Evolutionary conservation across 2,888 invertebrate species (phyloP).

Genomic region (Melanchra persicariae): DNA sequence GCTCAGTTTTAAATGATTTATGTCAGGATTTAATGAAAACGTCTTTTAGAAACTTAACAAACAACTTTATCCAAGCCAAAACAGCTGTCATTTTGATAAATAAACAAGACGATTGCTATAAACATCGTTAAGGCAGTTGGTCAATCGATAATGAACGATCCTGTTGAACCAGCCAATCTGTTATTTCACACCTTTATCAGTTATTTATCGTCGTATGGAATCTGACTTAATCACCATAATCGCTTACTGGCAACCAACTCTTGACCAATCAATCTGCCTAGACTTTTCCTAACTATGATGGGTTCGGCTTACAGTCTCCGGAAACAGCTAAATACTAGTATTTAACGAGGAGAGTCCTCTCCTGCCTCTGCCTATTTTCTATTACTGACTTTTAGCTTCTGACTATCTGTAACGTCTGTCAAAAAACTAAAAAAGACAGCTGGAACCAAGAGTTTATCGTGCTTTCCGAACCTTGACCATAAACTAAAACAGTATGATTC

Average conservation of each 20-base stretch:
- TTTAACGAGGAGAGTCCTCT: not conserved
- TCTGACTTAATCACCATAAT: conserved; percentile 13
- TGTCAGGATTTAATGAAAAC: not conserved
- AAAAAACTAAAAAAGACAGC: not conserved
- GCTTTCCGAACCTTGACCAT: conserved; percentile 47
- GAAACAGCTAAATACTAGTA: not conserved
- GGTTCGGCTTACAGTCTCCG: not conserved
- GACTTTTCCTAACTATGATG: not conserved
- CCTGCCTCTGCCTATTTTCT: not conserved
- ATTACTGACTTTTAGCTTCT: too few species aligned
- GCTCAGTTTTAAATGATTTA: not conserved
- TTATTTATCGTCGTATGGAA: not conserved
- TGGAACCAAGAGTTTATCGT: not conserved
- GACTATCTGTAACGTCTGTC: not conserved
- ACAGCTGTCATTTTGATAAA: not conserved
- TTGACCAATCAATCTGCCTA: conserved; percentile 5
- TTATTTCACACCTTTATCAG: conserved; percentile 37
- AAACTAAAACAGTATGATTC: conserved; percentile 18
- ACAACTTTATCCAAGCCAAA: not conserved
- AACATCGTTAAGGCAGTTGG: conserved; percentile 15
- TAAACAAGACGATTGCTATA: conserved; percentile 10
- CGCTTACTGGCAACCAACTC: conserved; percentile 4
- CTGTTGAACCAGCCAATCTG: conserved; percentile 17
- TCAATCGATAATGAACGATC: conserved; percentile 16
- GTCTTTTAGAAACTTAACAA: not conserved